Conservation (phyloP, 2,797 vertebrate species). For the Silurus aristotelis region DNA sequence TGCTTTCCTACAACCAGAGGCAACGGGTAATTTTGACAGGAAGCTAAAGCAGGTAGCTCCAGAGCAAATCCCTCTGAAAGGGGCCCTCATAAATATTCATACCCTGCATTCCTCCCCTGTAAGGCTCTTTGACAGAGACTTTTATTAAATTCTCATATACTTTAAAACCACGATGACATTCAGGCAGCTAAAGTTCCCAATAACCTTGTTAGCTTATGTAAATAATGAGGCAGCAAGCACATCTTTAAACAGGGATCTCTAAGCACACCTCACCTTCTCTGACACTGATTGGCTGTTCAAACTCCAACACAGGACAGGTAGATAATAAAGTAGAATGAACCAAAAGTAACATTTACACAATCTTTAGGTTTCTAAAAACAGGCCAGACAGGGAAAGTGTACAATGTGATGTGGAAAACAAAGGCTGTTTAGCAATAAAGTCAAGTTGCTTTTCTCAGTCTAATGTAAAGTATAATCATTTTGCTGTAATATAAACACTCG, state of each 20-base stretch:
- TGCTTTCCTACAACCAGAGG: constrained; percentile 50
- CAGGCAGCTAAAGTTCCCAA: constrained; percentile 70
- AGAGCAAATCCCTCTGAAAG: constrained; percentile 68
- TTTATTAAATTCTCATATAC: constrained; percentile 73
- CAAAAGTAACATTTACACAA: constrained; percentile 18
- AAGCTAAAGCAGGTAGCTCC: constrained; percentile 69
- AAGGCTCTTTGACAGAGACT: constrained; percentile 70
- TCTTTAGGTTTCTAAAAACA: constrained; percentile 5
- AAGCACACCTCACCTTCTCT: constrained; percentile 46
- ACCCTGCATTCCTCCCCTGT: constrained; percentile 66
- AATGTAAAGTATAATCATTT: background rate
- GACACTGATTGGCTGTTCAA: constrained; percentile 44
- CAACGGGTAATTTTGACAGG: constrained; percentile 59
- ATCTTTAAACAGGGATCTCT: constrained; percentile 47
- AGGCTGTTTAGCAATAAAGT: background rate
- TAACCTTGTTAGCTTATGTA: constrained; percentile 74
- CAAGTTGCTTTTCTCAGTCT: background rate
- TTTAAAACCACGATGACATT: constrained; percentile 73
- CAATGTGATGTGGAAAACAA: background rate
- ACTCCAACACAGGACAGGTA: constrained; percentile 42
- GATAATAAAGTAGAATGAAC: constrained; percentile 19
- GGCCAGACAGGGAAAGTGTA: background rate
- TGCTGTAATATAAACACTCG: background rate
- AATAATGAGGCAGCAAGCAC: constrained; percentile 67
- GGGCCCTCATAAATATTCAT: constrained; percentile 74